These are phyloP conservation scores for Colostygia pectinataria DNA, from an alignment of 2,888 invertebrate species.

Conservation along the genomic window DNA sequence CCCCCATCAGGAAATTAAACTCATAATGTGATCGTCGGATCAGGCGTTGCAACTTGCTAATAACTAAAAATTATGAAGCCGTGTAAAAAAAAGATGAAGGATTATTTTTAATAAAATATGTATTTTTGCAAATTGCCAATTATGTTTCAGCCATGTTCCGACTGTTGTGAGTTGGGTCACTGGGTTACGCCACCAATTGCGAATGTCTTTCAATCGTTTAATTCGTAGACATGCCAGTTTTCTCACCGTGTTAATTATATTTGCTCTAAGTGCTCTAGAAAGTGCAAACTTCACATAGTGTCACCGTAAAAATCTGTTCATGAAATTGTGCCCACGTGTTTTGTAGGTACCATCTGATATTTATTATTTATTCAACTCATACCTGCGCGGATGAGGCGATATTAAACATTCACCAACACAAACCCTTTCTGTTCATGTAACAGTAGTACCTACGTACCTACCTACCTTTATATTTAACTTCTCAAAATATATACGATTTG, in stretches of 20 bases:
- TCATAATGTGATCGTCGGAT: constrained; percentile 34
- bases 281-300: too few relatives aligned
- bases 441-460: constrained; percentile 15
- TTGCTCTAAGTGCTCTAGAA: too few relatives aligned
- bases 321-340: constrained; percentile 21
- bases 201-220: too few relatives aligned
- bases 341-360: constrained; percentile 14
- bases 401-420: constrained; percentile 42
- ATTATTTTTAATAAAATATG: too few relatives aligned
- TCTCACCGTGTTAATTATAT: too few relatives aligned
- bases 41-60: constrained; percentile 6
- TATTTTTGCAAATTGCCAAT: too few relatives aligned
- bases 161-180: too few relatives aligned
- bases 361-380: constrained; percentile 43
- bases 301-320: constrained; percentile 29
- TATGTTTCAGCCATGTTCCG: too few relatives aligned
- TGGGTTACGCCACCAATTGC: too few relatives aligned
- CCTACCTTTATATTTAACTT: constrained; percentile 2
- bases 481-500: constrained; percentile 7
- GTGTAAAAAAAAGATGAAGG: not conserved
- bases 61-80: not conserved
- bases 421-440: constrained; percentile 36
- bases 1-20: constrained; percentile 38
- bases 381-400: constrained; percentile 38
- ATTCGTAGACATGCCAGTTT: too few relatives aligned